A percentile compares a stretch with the other conserved stretches of the same genome.
Evolutionary conservation across 2,888 invertebrate species (phyloP).

Genomic region (Drosophila phalerata): DNA sequence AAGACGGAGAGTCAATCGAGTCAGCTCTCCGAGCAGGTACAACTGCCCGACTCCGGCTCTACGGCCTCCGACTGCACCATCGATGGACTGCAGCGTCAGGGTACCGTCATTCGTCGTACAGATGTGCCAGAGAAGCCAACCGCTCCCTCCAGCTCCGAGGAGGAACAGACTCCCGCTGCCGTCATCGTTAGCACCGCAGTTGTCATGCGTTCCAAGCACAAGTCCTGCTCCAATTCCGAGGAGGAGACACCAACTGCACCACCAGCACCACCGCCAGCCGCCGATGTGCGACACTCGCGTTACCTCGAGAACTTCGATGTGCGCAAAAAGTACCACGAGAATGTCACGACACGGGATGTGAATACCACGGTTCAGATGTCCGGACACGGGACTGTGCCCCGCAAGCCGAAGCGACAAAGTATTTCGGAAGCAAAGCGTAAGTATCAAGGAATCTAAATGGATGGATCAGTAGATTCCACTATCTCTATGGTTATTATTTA

Average conservation of each 20-base stretch:
- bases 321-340: conserved; percentile 83
- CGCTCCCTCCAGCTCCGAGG: conserved; percentile 81
- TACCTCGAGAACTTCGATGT: conserved; percentile 85
- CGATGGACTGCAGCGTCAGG: conserved; percentile 80
- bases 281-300: conserved; percentile 83
- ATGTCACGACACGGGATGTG: conserved; percentile 52
- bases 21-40: conserved; percentile 87
- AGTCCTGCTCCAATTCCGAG: conserved; percentile 83
- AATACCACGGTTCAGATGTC: neutral
- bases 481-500: too few species aligned
- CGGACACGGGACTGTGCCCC: conserved; percentile 50
- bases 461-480: neutral
- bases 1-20: conserved; percentile 89
- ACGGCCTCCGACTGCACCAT: conserved; percentile 57
- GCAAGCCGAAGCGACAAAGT: conserved; percentile 80
- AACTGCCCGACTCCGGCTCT: conserved; percentile 72
- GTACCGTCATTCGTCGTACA: conserved; percentile 81
- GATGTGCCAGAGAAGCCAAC: conserved; percentile 42
- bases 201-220: conserved; percentile 79
- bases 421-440: conserved; percentile 60
- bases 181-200: conserved; percentile 55
- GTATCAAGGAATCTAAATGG: conserved; percentile 17
- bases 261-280: conserved; percentile 26
- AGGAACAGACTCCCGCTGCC: conserved; percentile 66
- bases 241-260: conserved; percentile 68